A percentile compares a stretch with the other conserved stretches of the same genome.
phyloP scores from a whole-genome alignment of 1,140 invertebrate genomes.

The Heliconius himera region DNA sequence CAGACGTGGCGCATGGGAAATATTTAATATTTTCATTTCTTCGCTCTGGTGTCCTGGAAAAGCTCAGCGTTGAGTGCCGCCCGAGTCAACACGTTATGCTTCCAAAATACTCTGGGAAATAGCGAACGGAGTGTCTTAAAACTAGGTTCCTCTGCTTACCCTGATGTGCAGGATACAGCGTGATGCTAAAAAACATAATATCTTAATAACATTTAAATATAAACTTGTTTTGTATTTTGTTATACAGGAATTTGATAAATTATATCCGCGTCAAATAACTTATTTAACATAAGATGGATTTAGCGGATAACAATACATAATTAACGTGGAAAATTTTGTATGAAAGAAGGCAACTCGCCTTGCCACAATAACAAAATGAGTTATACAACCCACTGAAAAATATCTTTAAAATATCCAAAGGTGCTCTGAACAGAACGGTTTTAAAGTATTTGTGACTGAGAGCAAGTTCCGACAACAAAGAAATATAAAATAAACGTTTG shows the following conservation, averaged over 20 bases:
- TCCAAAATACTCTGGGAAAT: too few relatives aligned
- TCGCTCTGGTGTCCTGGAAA: too few relatives aligned
- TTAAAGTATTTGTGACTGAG: constrained; percentile 18
- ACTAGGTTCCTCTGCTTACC: too few relatives aligned
- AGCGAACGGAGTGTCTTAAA: too few relatives aligned
- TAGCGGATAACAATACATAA: not conserved
- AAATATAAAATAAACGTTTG: constrained; percentile 24
- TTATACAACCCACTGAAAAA: not conserved
- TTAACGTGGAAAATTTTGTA: not conserved
- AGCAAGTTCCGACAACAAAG: constrained; percentile 24
- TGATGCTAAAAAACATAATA: too few relatives aligned
- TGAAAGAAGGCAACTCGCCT: not conserved
- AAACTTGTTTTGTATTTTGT: not conserved
- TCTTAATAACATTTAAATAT: too few relatives aligned
- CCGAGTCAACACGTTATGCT: too few relatives aligned
- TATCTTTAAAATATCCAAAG: not conserved
- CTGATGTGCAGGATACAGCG: too few relatives aligned
- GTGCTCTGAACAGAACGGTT: constrained; percentile 5
- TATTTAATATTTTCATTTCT: too few relatives aligned
- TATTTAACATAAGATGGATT: not conserved
- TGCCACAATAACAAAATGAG: not conserved
- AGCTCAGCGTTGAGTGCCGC: too few relatives aligned
- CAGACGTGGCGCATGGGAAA: too few relatives aligned
- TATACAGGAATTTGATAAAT: not conserved
- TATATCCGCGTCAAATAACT: not conserved